Conservation (phyloP, 2,888 invertebrate species). For the Aleiodes alternator region DNA sequence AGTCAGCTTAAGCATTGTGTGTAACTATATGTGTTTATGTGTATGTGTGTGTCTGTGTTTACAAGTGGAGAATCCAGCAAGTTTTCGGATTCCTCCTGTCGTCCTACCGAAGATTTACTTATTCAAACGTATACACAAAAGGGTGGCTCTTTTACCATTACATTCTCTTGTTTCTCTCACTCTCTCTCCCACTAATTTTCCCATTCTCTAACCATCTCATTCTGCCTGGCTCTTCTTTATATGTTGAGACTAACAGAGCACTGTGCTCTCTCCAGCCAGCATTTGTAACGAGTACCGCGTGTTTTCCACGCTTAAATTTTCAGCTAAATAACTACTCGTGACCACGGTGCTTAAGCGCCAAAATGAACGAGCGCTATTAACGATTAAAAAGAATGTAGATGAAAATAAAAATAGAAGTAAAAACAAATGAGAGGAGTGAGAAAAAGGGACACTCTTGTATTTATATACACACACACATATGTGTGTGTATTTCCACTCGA, state of each 20-base stretch:
- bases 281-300: conserved; percentile 51
- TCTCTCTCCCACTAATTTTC: neutral
- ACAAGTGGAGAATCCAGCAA: conserved; percentile 44
- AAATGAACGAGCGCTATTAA: conserved; percentile 74
- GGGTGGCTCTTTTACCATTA: conserved; percentile 39
- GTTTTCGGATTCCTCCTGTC: conserved; percentile 49
- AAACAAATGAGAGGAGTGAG: conserved; percentile 58
- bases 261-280: conserved; percentile 23
- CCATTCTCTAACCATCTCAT: conserved; percentile 20
- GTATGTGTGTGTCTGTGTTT: neutral
- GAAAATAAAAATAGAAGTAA: conserved; percentile 59
- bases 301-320: conserved; percentile 67
- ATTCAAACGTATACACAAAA: conserved; percentile 41
- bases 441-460: conserved; percentile 59
- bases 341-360: conserved; percentile 70
- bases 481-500: conserved; percentile 51
- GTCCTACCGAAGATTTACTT: conserved; percentile 49
- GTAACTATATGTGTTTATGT: neutral
- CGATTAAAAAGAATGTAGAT: conserved; percentile 65
- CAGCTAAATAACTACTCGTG: conserved; percentile 71
- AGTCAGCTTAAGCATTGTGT: conserved; percentile 19
- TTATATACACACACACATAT: conserved; percentile 36
- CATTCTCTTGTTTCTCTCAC: conserved; percentile 3
- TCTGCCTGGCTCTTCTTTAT: conserved; percentile 27
- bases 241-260: conserved; percentile 17